A percentile compares a stretch with the other conserved stretches of the same genome.
Evolutionary conservation across 1,140 invertebrate species (phyloP).

Genomic region (Caenorhabditis elegans): DNA sequence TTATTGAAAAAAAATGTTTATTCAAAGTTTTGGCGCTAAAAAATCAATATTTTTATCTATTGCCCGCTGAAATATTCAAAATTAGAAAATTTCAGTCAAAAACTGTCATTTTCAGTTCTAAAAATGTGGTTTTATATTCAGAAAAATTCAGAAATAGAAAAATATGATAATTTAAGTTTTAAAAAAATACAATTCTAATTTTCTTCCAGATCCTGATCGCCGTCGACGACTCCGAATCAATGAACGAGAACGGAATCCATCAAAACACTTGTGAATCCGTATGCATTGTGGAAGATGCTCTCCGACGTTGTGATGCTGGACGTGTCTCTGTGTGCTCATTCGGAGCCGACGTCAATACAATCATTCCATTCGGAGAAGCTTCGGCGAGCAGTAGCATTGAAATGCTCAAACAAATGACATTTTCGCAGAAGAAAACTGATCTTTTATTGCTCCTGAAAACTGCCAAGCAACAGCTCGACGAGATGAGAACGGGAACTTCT

Average conservation of each 20-base stretch:
- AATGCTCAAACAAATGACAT: conserved; percentile 66
- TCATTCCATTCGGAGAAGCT: conserved; percentile 73
- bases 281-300: conserved; percentile 84
- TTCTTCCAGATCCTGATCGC: conserved; percentile 79
- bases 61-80: too few species aligned
- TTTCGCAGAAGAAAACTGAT: conserved; percentile 70
- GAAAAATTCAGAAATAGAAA: too few species aligned
- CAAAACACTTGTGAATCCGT: conserved; percentile 87
- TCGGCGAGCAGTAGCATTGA: conserved; percentile 57
- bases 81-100: too few species aligned
- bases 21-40: too few species aligned
- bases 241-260: conserved; percentile 81
- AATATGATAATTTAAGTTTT: too few species aligned
- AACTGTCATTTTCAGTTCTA: too few species aligned
- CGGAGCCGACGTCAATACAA: conserved; percentile 80
- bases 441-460: conserved; percentile 75
- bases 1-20: too few species aligned
- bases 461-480: neutral
- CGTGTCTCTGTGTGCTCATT: conserved; percentile 87
- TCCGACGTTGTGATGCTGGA: conserved; percentile 89
- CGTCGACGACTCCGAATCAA: conserved; percentile 91
- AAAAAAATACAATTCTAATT: too few species aligned
- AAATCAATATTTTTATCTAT: too few species aligned
- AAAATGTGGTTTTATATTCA: too few species aligned
- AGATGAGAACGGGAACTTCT: conserved; percentile 34